Conservation (phyloP, 2,797 vertebrate genomes). For the Coregonus ussuriensis region DNA sequence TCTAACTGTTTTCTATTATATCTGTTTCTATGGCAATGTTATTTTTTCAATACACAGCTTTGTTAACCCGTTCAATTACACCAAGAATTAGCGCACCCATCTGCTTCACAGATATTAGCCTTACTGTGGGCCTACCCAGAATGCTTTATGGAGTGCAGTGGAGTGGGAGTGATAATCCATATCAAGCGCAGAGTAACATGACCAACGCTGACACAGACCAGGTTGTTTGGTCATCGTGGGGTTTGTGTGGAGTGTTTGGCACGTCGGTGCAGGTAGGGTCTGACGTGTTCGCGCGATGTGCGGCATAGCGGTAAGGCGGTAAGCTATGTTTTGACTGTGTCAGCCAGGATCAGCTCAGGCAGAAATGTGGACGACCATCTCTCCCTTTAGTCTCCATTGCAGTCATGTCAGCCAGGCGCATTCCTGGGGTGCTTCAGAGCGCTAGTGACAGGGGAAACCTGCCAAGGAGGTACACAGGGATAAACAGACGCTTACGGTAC, state of each 20-base stretch:
- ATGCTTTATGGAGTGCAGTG: too few species aligned
- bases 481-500: background rate
- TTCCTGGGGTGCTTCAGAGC: conserved; percentile 37
- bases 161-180: background rate
- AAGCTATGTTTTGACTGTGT: conserved; percentile 70
- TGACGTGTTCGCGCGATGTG: conserved; percentile 52
- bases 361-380: conserved; percentile 16
- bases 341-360: conserved; percentile 75
- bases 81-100: too few species aligned
- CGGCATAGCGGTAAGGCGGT: conserved; percentile 62
- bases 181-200: conserved; percentile 44
- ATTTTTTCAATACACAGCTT: too few species aligned
- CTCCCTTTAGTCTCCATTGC: conserved; percentile 53
- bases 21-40: background rate
- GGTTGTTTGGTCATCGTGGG: conserved; percentile 70
- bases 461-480: background rate
- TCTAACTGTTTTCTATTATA: background rate
- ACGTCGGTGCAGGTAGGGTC: conserved; percentile 66
- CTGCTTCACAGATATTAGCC: too few species aligned
- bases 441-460: conserved; percentile 47
- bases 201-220: conserved; percentile 74
- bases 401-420: conserved; percentile 56
- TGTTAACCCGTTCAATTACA: too few species aligned
- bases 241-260: conserved; percentile 59
- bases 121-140: too few species aligned